phyloP scores from a whole-genome alignment of 2,797 vertebrate species.

The Acridotheres tristis region DNA sequence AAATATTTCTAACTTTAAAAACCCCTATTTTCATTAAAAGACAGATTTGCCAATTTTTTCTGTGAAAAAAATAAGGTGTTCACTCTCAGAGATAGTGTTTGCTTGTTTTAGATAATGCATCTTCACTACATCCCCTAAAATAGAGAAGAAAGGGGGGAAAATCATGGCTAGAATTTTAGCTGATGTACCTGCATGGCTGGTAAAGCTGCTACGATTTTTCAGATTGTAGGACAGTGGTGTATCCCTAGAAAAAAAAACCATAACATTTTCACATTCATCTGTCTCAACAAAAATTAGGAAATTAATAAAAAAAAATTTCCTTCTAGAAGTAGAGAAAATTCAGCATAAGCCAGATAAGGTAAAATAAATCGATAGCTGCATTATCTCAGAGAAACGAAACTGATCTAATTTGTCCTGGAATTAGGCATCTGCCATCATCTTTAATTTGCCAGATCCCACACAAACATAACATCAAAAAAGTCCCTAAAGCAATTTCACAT shows the following conservation, averaged over 20 bases:
- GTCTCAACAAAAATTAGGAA: neutral
- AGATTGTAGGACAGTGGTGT: neutral
- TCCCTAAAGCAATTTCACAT: neutral
- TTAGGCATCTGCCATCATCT: neutral
- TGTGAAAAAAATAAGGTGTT: neutral
- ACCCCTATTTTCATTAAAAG: fast-evolving
- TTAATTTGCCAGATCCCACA: slow-evolving; percentile 2
- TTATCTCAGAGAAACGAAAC: slow-evolving; percentile 11
- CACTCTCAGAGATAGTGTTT: neutral
- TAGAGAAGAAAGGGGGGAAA: neutral
- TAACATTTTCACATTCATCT: neutral
- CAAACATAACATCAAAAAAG: neutral
- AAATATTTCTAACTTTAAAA: neutral
- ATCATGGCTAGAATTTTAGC: neutral
- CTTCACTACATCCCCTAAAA: neutral
- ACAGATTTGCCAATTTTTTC: neutral
- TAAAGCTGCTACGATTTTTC: neutral
- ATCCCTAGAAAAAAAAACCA: neutral
- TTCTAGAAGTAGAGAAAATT: neutral
- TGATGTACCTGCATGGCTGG: neutral
- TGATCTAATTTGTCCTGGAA: slow-evolving; percentile 25
- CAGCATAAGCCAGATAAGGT: neutral
- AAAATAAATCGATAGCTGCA: neutral
- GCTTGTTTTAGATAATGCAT: neutral
- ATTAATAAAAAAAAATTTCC: neutral